These are phyloP conservation scores for Galerucella nymphaeae DNA, from an alignment of 2,888 invertebrate species.

Conservation along the genomic window DNA sequence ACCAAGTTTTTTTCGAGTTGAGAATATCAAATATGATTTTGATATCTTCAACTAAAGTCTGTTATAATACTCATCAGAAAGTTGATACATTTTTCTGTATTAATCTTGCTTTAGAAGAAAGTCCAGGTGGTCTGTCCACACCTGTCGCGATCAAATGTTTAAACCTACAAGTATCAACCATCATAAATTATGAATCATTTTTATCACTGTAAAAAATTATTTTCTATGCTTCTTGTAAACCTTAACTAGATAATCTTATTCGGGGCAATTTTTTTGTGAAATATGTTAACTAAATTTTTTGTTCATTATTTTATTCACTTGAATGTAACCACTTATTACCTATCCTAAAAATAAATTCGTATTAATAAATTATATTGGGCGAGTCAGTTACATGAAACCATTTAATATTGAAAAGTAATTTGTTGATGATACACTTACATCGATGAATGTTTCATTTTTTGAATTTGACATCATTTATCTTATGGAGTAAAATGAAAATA, in stretches of 20 bases:
- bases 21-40: conserved; percentile 6
- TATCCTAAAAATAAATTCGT: not conserved
- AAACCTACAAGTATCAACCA: not conserved
- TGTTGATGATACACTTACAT: too few species aligned
- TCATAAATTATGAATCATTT: not conserved
- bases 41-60: conserved; percentile 13
- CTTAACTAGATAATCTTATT: not conserved
- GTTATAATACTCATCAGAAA: conserved; percentile 17
- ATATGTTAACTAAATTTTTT: not conserved
- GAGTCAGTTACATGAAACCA: not conserved
- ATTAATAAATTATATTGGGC: not conserved
- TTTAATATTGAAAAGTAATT: not conserved
- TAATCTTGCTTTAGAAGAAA: conserved; percentile 4
- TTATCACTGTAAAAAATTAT: conserved; percentile 11
- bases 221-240: too few species aligned
- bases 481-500: too few species aligned
- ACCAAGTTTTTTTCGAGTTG: conserved; percentile 24
- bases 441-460: too few species aligned
- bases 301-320: not conserved
- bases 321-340: not conserved
- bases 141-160: conserved; percentile 16
- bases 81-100: not conserved
- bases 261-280: not conserved
- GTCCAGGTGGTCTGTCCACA: conserved; percentile 13
- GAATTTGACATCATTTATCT: too few species aligned